Percentiles rank a stretch among this genome's conserved stretches.
phyloP scores from a whole-genome alignment of 2,113 vertebrate species.

The Urocitellus parryii region DNA sequence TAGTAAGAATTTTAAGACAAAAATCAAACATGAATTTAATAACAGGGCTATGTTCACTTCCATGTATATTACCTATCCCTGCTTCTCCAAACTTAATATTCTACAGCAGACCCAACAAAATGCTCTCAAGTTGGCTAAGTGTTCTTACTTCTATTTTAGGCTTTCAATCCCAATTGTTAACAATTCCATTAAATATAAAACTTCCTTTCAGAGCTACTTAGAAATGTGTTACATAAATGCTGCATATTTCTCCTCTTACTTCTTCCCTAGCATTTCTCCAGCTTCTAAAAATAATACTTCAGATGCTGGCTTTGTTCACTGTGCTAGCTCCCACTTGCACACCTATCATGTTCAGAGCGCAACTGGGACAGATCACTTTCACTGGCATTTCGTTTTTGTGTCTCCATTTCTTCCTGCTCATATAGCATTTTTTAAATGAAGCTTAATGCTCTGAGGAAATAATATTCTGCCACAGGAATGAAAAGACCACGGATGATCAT shows the following conservation, averaged over 20 bases:
- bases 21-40: constrained; percentile 44
- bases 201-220: constrained; percentile 74
- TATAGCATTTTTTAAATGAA: constrained; percentile 60
- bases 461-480: neutral
- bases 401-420: constrained; percentile 76
- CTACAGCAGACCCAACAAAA: constrained; percentile 67
- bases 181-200: constrained; percentile 77
- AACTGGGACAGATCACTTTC: constrained; percentile 72
- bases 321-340: constrained; percentile 68
- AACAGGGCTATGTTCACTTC: constrained; percentile 18
- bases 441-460: constrained; percentile 66
- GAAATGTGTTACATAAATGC: constrained; percentile 77
- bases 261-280: constrained; percentile 67
- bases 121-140: constrained; percentile 55
- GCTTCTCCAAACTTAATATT: constrained; percentile 59
- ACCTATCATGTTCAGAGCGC: constrained; percentile 73
- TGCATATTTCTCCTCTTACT: constrained; percentile 68
- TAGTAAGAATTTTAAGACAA: constrained; percentile 37
- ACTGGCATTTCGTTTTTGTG: constrained; percentile 65
- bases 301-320: constrained; percentile 66
- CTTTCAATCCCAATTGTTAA: constrained; percentile 77
- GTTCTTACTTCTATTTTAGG: constrained; percentile 75
- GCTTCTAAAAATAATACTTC: constrained; percentile 72
- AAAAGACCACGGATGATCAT: constrained; percentile 55
- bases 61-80: constrained; percentile 19